A percentile compares a stretch with the other conserved stretches of the same genome.
phyloP scores from a whole-genome alignment of 2,888 invertebrate genomes.

The Parnassius apollo region DNA sequence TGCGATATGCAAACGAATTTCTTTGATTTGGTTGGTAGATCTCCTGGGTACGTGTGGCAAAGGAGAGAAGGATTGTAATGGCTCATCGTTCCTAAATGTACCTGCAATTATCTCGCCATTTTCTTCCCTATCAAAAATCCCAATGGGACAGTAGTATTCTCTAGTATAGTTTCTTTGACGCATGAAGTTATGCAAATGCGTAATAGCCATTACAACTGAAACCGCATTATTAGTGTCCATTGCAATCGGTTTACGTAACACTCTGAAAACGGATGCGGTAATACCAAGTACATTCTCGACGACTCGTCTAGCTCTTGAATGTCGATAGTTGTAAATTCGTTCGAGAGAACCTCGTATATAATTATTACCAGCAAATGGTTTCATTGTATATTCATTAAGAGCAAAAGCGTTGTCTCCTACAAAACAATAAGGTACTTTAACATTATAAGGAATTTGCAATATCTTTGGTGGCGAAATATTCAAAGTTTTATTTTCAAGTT shows the following conservation, averaged over 20 bases:
- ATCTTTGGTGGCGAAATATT: slow-evolving; percentile 34
- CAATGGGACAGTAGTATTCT: too few relatives aligned
- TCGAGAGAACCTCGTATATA: too few relatives aligned
- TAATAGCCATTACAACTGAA: slow-evolving; percentile 3
- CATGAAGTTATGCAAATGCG: slow-evolving; percentile 17
- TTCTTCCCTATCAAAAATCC: too few relatives aligned
- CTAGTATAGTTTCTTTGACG: too few relatives aligned
- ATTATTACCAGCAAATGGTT: slow-evolving; percentile 32
- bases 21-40: too few relatives aligned
- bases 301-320: slow-evolving; percentile 23
- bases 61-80: too few relatives aligned
- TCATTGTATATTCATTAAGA: slow-evolving; percentile 30
- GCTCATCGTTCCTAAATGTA: too few relatives aligned
- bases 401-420: slow-evolving; percentile 30
- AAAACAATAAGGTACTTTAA: slow-evolving; percentile 28
- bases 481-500: slow-evolving; percentile 26
- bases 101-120: too few relatives aligned
- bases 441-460: slow-evolving; percentile 27
- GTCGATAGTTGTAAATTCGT: slow-evolving; percentile 21
- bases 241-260: slow-evolving; percentile 22
- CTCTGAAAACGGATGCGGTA: slow-evolving; percentile 20
- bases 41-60: too few relatives aligned
- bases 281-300: slow-evolving; percentile 26
- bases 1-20: too few relatives aligned
- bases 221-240: slow-evolving; percentile 17